phyloP scores from a whole-genome alignment of 2,113 vertebrate genomes.

The Bostrychus sinensis region DNA sequence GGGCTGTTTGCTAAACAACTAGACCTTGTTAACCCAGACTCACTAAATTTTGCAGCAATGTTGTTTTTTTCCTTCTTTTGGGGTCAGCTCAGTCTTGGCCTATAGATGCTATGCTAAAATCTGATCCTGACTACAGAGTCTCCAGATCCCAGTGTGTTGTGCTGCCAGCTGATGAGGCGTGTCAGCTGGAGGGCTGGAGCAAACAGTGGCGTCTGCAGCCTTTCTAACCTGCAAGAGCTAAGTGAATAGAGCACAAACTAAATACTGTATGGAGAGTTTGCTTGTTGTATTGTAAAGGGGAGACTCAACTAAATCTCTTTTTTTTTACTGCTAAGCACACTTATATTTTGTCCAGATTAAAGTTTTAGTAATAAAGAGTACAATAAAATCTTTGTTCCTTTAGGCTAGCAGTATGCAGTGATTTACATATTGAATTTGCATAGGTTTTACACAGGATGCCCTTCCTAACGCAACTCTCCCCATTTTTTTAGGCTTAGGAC shows the following conservation, averaged over 20 bases:
- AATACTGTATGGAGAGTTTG: conserved; percentile 5
- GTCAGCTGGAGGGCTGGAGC: background rate
- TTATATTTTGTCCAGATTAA: too few relatives aligned
- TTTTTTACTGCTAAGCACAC: too few relatives aligned
- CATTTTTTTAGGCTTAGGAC: too few relatives aligned
- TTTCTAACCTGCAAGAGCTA: conserved; percentile 20
- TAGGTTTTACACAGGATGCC: too few relatives aligned
- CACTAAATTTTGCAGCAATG: conserved; percentile 72
- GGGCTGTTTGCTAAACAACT: conserved; percentile 73
- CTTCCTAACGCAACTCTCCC: too few relatives aligned
- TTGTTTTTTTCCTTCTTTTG: conserved; percentile 56
- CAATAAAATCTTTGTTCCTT: too few relatives aligned
- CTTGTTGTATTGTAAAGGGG: background rate
- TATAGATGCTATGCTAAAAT: background rate
- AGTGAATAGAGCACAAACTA: background rate
- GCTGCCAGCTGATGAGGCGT: conserved; percentile 20
- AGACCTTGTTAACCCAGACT: conserved; percentile 70
- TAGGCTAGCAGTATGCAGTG: too few relatives aligned
- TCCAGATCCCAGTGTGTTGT: background rate
- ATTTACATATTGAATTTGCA: too few relatives aligned
- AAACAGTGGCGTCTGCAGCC: conserved; percentile 12
- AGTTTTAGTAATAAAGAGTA: too few relatives aligned
- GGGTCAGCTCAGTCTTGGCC: conserved; percentile 38
- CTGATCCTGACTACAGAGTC: conserved; percentile 18
- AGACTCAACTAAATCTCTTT: too few relatives aligned